Conservation (phyloP, 1,140 invertebrate species). For the Heterodera carotae region DNA sequence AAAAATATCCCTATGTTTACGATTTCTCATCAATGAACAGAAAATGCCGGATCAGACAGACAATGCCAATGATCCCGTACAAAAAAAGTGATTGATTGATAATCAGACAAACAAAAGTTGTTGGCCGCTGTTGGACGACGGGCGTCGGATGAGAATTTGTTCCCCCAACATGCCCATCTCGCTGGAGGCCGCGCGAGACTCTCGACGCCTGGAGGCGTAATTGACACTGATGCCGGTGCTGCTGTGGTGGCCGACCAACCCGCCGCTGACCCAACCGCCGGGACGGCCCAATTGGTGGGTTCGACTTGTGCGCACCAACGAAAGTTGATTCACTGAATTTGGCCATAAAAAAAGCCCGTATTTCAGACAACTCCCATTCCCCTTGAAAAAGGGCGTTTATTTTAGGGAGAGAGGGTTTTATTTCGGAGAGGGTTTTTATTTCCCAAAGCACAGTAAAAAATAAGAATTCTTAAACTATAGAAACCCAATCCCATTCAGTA, state of each 20-base stretch:
- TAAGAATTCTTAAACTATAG: too few relatives aligned
- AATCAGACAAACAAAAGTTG: neutral
- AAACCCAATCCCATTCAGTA: too few relatives aligned
- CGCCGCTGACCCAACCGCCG: conserved; percentile 8
- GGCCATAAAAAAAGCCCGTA: neutral
- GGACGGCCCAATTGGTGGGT: conserved; percentile 6
- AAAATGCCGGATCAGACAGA: too few relatives aligned
- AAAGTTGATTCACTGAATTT: conserved; percentile 1
- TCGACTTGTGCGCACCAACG: conserved; percentile 1
- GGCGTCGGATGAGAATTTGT: neutral
- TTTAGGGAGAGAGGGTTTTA: too few relatives aligned
- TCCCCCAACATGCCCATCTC: conserved; percentile 3
- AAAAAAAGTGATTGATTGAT: too few relatives aligned
- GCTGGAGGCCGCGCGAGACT: conserved; percentile 5
- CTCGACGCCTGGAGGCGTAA: neutral
- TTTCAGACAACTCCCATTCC: too few relatives aligned
- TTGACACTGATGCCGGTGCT: conserved; percentile 7
- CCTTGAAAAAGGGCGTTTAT: too few relatives aligned
- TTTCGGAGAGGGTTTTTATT: too few relatives aligned
- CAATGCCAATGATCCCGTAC: too few relatives aligned
- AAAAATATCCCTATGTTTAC: too few relatives aligned
- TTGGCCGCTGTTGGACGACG: neutral
- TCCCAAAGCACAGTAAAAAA: too few relatives aligned
- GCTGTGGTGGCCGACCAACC: neutral
- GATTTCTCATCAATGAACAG: too few relatives aligned